Percentiles rank a stretch among this genome's conserved stretches.
Evolutionary conservation across 2,113 vertebrate species (phyloP).

Genomic region (Ondatra zibethicus): DNA sequence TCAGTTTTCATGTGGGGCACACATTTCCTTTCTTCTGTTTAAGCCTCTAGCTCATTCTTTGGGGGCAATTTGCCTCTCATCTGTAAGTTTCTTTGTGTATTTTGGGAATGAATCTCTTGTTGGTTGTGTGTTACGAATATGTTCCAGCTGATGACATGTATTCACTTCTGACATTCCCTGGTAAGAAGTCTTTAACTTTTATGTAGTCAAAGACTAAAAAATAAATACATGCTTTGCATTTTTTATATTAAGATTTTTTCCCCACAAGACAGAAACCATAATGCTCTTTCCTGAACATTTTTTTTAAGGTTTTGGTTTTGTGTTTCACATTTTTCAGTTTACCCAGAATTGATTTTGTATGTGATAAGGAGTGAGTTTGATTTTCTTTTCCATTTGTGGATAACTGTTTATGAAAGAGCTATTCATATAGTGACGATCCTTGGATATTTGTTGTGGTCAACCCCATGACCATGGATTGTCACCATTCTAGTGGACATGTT

Average conservation of each 20-base stretch:
- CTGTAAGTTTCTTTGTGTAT: background rate
- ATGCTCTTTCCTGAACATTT: background rate
- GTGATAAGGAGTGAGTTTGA: background rate
- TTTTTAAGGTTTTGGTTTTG: background rate
- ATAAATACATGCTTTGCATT: background rate
- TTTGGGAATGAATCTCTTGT: background rate
- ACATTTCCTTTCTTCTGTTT: background rate
- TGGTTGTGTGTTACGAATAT: background rate
- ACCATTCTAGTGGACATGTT: background rate
- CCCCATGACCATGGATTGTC: background rate
- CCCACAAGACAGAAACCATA: background rate
- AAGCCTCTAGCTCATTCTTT: background rate
- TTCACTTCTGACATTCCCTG: background rate
- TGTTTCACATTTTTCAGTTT: background rate
- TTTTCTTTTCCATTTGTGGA: background rate
- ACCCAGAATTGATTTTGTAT: background rate
- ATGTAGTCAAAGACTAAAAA: slow-evolving; percentile 10
- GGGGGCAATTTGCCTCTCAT: background rate
- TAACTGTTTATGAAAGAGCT: background rate
- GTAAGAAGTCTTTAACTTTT: slow-evolving; percentile 25
- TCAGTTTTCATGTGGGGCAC: background rate
- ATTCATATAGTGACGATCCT: background rate
- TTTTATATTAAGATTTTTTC: slow-evolving; percentile 38
- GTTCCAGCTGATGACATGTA: background rate
- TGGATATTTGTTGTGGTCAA: background rate